A percentile compares a stretch with the other conserved stretches of the same genome.
Conservation (phyloP, 1,140 invertebrate genomes). For the Drosophila novamexicana region DNA sequence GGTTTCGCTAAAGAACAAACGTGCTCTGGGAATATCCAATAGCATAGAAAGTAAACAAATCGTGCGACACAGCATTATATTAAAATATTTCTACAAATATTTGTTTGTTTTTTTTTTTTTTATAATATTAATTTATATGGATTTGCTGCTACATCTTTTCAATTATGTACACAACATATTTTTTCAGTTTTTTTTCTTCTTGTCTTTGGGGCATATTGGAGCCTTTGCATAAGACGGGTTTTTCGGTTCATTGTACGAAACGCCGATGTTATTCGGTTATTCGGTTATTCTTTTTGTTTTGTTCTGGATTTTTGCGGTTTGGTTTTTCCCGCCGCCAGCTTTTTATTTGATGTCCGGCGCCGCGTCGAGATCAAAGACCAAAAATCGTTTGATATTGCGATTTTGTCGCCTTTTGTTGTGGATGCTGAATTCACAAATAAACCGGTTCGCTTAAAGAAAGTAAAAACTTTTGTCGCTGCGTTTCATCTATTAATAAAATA, state of each 20-base stretch:
- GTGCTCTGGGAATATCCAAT: slow-evolving; percentile 55
- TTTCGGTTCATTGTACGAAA: slow-evolving; percentile 46
- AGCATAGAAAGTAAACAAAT: slow-evolving; percentile 56
- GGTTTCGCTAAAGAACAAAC: slow-evolving; percentile 78
- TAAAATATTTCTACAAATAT: slow-evolving; percentile 33
- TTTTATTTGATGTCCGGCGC: slow-evolving; percentile 32
- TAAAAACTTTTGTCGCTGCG: slow-evolving; percentile 50
- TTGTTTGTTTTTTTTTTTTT: neutral
- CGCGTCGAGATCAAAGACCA: slow-evolving; percentile 58
- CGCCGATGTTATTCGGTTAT: slow-evolving; percentile 4
- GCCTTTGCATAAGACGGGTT: slow-evolving; percentile 16
- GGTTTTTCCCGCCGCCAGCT: slow-evolving; percentile 39
- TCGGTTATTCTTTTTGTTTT: slow-evolving; percentile 36
- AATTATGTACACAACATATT: slow-evolving; percentile 16
- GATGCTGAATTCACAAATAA: slow-evolving; percentile 63
- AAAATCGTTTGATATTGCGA: slow-evolving; percentile 44
- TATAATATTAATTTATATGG: slow-evolving; percentile 26
- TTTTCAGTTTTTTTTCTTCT: neutral
- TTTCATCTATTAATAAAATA: slow-evolving; percentile 58
- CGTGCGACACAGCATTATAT: slow-evolving; percentile 39
- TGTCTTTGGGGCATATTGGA: neutral
- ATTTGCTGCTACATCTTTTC: slow-evolving; percentile 11
- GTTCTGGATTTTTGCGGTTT: slow-evolving; percentile 31
- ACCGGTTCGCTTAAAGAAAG: slow-evolving; percentile 67
- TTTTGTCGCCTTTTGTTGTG: slow-evolving; percentile 63